Base-by-base conservation (phyloP, 1,140 invertebrate genomes). In the Tenebrio molitor region DNA sequence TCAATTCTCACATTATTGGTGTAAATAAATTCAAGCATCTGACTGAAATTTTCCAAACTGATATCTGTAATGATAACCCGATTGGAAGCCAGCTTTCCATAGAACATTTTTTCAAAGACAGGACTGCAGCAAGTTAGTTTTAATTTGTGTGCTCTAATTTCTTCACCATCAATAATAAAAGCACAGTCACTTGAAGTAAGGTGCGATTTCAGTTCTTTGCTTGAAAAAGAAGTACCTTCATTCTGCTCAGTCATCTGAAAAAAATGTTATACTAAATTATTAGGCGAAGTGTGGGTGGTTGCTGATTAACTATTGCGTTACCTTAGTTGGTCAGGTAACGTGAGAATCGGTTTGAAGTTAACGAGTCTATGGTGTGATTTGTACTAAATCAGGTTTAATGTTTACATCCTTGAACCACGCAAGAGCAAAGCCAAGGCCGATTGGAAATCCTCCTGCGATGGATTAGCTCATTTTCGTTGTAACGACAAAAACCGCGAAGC, bases 91-190 rank as follows among this genome's bases (percentile, higher is more conserved):
- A 91, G 71, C n/a, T 88, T 85, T 0, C 90, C 90, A 81, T 86
- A 91, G 73, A 91, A 88, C 89, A 92, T 90, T 7, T 90, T 90
- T 80, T 92, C 90, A 79, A 93, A 92, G n/a, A 92, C 90, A 2
- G 91, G 90, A 82, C 91, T 91, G 74, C 87, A 87, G 7, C 88
- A 87, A 5, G 88, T 87, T 19, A 93, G 77, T 66, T 93, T 89
- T 29, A 92, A 80, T 81, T 91, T 91, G 77, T 93, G 91, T 53
- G 87, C 87, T 78, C 85, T 83, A 39, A 91, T 84, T 73, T 85
- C 83, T 77, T 84, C 81, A 17, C 83, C 83, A 67, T 81, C 80
- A 19, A 87, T 84, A 69, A 82, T 79, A 74, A 89, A 88, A 34
- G 79, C 84, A 74, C 87, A 87, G 72, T 89, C 87, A 12, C 16